Evolutionary conservation across 2,113 vertebrate species (phyloP).

Genomic region (Megaceryle torquata): DNA sequence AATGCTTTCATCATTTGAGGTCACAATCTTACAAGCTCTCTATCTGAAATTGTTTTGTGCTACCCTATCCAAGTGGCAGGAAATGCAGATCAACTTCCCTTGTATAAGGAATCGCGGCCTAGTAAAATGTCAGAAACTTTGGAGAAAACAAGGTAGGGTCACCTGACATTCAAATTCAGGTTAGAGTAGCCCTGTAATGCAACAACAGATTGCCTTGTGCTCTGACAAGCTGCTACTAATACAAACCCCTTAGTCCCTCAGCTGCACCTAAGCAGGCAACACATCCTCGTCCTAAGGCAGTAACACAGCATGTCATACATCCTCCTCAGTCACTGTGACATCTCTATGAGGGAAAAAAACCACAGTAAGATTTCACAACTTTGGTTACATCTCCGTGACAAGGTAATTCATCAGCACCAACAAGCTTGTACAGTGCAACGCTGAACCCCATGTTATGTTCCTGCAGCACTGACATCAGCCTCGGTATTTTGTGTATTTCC

Average conservation of each 20-base stretch:
- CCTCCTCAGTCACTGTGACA: not conserved
- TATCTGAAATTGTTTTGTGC: not conserved
- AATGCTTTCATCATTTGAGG: not conserved
- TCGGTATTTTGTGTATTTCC: not conserved
- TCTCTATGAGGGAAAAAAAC: not conserved
- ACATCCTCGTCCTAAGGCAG: not conserved
- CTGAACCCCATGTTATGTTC: not conserved
- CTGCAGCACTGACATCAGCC: not conserved
- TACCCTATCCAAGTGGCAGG: not conserved
- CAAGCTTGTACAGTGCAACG: not conserved
- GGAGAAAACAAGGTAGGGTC: not conserved
- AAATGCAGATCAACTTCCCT: not conserved
- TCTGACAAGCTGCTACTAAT: not conserved
- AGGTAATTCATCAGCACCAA: conserved; percentile 4
- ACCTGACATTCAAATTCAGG: not conserved
- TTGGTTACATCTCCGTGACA: not conserved
- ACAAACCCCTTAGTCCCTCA: not conserved
- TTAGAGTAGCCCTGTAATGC: not conserved
- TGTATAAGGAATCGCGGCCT: not conserved
- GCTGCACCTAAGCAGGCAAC: not conserved
- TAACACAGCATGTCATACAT: not conserved
- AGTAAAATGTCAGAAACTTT: not conserved
- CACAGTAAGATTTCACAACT: not conserved
- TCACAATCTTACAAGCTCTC: not conserved
- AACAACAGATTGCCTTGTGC: not conserved